Base-by-base conservation (phyloP, 2,113 vertebrate species). In the Synchiropus splendidus region DNA sequence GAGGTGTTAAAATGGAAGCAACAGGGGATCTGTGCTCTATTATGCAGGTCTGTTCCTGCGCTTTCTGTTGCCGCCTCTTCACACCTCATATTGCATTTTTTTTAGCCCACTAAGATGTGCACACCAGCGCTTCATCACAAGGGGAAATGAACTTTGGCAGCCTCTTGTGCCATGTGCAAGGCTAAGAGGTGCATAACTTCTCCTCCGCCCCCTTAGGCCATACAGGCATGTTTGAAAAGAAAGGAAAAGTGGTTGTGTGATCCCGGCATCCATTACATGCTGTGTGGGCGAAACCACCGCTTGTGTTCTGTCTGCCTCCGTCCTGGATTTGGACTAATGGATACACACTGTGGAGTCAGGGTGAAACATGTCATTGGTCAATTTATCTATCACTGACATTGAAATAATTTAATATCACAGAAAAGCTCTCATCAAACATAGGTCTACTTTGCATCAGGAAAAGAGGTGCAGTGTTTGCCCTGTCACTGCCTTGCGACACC, bases 41-140 rank as follows among this genome's bases (percentile, higher is more conserved):
- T 90, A 89, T 92, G 88, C 93, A 94, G 92, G 92, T 87, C 91
- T 85, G 82, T 90, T 94, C 94, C 91, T 92, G 90, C 72, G 86
- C 81, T 70, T 87, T 77, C 89, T 87, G 88, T 81, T 83, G 75
- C 85, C 71, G 82, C 85, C 78, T 86, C 86, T 96, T 97, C 89
- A 85, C 94, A 95, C 93, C 90, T 97, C 89, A 83, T 85, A 95
- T 94, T 92, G 92, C 88, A 85, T 94, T 85, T 76, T 87, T 88
- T 27, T 33, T 35, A 39, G 53, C 64, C 4, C 31, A 10, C 17
- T 11, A 9, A 31, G 9, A 41, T 45, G 18, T 47, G 21, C 30
- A 43, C 46, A 56, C 48, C 33, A 43, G 6, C 13, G 4, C 53
- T 30, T 36, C 16, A 13, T 16, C 10, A 12, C 61, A 54, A 13